A percentile compares a stretch with the other conserved stretches of the same genome.
Evolutionary conservation across 1,140 invertebrate genomes (phyloP).

Genomic region (Dryas iulia): DNA sequence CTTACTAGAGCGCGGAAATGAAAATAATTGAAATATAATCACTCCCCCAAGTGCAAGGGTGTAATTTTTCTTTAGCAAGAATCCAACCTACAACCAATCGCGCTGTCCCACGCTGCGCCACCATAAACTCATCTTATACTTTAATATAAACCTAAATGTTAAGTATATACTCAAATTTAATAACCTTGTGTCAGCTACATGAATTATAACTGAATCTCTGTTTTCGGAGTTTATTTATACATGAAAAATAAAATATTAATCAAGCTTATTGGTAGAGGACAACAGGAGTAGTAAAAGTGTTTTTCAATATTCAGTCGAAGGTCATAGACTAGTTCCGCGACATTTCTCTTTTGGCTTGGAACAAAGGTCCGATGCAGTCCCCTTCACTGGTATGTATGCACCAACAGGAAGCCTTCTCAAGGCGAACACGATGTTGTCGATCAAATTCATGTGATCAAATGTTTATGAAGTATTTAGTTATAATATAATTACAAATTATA

Average conservation of each 20-base stretch:
- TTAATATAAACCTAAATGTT: too few relatives aligned
- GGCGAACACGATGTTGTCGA: slow-evolving; percentile 41
- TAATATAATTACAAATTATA: neutral
- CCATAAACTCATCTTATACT: too few relatives aligned
- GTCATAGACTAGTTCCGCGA: slow-evolving; percentile 63
- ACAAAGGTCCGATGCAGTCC: slow-evolving; percentile 54
- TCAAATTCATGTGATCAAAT: slow-evolving; percentile 37
- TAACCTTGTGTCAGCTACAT: too few relatives aligned
- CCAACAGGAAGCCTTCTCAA: slow-evolving; percentile 58
- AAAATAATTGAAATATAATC: too few relatives aligned
- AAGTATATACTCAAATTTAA: too few relatives aligned
- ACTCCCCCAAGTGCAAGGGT: too few relatives aligned
- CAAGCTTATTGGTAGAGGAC: neutral
- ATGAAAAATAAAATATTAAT: neutral
- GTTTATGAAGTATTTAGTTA: neutral
- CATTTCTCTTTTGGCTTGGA: slow-evolving; percentile 52
- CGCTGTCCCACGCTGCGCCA: too few relatives aligned
- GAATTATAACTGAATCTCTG: neutral
- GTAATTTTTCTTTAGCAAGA: too few relatives aligned
- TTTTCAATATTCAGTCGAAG: slow-evolving; percentile 37
- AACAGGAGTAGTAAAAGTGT: neutral
- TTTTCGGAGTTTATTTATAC: neutral
- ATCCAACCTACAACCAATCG: too few relatives aligned
- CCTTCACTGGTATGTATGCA: slow-evolving; percentile 52
- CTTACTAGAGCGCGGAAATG: too few relatives aligned